Percentiles rank a stretch among this genome's conserved stretches.
These are phyloP conservation scores for Disparrhopalites patrizii DNA, from an alignment of 2,888 invertebrate genomes.

Conservation along the genomic window DNA sequence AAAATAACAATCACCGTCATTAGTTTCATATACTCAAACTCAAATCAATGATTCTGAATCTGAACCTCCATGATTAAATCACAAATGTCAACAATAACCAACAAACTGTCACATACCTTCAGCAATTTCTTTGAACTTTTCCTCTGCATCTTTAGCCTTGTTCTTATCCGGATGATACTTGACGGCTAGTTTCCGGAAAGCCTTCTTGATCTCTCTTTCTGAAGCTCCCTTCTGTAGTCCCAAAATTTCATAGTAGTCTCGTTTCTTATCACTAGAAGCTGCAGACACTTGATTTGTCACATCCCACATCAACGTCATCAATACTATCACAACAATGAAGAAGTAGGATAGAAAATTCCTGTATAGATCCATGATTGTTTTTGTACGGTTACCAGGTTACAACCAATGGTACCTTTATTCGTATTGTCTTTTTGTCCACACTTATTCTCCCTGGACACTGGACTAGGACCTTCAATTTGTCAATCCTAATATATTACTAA, in stretches of 20 bases:
- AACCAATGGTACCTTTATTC: no score
- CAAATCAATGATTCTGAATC: background rate
- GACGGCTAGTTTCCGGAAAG: conserved; percentile 56
- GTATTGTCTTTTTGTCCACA: no score
- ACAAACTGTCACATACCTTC: conserved; percentile 51
- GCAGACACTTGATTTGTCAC: conserved; percentile 13
- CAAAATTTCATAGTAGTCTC: conserved; percentile 55
- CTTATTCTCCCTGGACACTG: no score
- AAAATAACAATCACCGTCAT: conserved; percentile 4
- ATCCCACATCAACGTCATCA: background rate
- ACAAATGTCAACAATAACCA: background rate
- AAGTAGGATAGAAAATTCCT: background rate
- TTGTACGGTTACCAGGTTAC: no score
- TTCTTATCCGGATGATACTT: conserved; percentile 58
- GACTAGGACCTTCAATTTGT: no score
- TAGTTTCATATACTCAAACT: background rate
- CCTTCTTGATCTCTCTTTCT: conserved; percentile 56
- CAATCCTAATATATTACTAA: no score
- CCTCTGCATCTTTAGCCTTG: conserved; percentile 54
- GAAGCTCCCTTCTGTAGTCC: conserved; percentile 53
- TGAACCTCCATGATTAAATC: background rate
- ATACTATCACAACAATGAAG: background rate
- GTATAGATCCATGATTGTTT: conserved; percentile 15
- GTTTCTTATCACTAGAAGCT: conserved; percentile 36
- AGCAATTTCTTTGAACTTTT: conserved; percentile 56